Percentiles rank a stretch among this genome's conserved stretches.
Evolutionary conservation across 2,113 vertebrate species (phyloP).

Genomic region (Pseudopipra pipra): DNA sequence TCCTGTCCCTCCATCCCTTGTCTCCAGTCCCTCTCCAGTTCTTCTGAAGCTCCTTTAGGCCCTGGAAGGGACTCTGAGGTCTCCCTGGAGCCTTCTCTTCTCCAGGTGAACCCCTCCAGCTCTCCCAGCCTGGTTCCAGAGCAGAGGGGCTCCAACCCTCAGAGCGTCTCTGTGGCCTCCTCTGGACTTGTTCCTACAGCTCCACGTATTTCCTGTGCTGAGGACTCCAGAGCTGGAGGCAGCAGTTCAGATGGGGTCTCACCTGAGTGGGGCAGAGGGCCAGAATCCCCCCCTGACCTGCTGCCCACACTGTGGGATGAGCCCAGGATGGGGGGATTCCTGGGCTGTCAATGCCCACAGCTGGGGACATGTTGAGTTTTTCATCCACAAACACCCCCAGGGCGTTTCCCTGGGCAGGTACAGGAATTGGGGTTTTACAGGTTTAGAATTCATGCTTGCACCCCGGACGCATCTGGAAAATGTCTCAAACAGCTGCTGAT

Average conservation of each 20-base stretch:
- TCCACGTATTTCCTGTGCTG: neutral
- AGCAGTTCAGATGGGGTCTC: neutral
- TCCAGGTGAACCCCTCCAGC: neutral
- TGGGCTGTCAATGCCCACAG: neutral
- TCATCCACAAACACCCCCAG: neutral
- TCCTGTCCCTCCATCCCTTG: neutral
- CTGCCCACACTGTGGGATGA: neutral
- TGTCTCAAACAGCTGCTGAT: neutral
- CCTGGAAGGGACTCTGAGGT: rapidly evolving
- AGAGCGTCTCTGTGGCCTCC: neutral
- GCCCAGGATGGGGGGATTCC: neutral
- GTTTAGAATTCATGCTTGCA: neutral
- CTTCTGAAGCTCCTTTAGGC: neutral
- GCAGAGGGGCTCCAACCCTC: neutral
- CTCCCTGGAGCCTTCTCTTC: neutral
- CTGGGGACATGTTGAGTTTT: neutral
- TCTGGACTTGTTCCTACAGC: neutral
- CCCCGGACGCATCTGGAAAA: neutral
- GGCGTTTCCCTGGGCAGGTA: neutral
- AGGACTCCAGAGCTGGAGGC: neutral
- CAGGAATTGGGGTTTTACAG: rapidly evolving
- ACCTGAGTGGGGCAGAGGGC: neutral
- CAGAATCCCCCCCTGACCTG: neutral
- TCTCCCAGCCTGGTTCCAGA: neutral
- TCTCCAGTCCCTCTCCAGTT: neutral